Conservation (phyloP, 2,797 vertebrate species). For the Falco concolor region DNA sequence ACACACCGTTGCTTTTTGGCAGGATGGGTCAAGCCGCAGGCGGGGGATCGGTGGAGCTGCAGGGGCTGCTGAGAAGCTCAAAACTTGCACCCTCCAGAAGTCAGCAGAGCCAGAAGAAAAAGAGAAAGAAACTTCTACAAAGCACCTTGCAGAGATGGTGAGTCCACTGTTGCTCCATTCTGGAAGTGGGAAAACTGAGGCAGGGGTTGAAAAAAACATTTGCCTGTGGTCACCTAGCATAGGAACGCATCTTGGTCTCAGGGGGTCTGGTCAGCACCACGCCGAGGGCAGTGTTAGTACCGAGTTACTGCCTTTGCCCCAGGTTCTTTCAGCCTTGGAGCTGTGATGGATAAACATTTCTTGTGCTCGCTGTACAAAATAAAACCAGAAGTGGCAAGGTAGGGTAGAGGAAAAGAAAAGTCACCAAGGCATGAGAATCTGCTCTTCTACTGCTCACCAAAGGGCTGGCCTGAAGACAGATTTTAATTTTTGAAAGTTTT, state of each 20-base stretch:
- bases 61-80: not conserved
- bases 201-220: not conserved
- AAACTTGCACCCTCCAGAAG: not conserved
- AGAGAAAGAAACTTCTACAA: not conserved
- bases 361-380: not conserved
- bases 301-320: not conserved
- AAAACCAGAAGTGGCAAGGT: not conserved
- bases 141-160: not conserved
- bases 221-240: not conserved
- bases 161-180: not conserved
- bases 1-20: not conserved
- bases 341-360: accelerated
- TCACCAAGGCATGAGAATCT: not conserved
- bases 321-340: not conserved
- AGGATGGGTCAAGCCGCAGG: not conserved
- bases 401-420: not conserved
- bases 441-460: not conserved
- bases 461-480: not conserved
- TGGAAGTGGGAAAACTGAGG: not conserved
- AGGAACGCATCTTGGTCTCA: not conserved
- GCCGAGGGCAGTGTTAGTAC: not conserved
- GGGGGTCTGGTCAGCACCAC: not conserved
- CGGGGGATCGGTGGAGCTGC: not conserved
- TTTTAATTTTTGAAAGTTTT: not conserved
- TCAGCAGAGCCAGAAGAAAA: not conserved